These are phyloP conservation scores for Rhorus exstirpatorius DNA, from an alignment of 2,888 invertebrate genomes.

Conservation along the genomic window DNA sequence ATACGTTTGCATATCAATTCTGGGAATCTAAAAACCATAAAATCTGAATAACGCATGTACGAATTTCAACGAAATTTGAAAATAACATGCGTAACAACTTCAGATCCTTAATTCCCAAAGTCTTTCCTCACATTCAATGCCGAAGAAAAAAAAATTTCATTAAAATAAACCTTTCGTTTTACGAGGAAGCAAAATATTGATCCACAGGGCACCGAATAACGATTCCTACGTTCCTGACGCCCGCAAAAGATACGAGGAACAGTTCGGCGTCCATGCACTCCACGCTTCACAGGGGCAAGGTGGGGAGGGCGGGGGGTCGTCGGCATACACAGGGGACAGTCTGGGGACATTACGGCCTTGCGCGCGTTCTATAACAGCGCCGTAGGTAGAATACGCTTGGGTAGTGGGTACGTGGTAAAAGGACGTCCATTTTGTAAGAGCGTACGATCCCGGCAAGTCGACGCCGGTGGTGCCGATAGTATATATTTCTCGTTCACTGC, in stretches of 20 bases:
- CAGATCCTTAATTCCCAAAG: too few relatives aligned
- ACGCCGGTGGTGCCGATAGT: conserved; percentile 80
- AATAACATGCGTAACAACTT: too few relatives aligned
- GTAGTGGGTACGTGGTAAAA: conserved; percentile 52
- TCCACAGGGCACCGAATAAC: not conserved
- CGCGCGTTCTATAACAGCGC: conserved; percentile 62
- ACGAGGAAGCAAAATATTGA: not conserved
- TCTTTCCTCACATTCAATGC: too few relatives aligned
- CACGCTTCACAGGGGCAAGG: too few relatives aligned
- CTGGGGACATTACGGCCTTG: conserved; percentile 31
- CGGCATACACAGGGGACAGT: conserved; percentile 28
- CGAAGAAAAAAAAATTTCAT: too few relatives aligned
- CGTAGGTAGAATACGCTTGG: conserved; percentile 50
- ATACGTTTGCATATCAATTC: too few relatives aligned
- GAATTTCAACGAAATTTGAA: too few relatives aligned
- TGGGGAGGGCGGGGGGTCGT: too few relatives aligned
- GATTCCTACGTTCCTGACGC: conserved; percentile 6
- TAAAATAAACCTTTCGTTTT: too few relatives aligned
- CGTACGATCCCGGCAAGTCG: conserved; percentile 82
- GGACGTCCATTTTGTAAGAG: conserved; percentile 82
- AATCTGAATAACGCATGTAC: too few relatives aligned
- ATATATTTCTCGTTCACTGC: conserved; percentile 79
- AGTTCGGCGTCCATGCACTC: conserved; percentile 3
- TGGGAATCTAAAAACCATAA: too few relatives aligned
- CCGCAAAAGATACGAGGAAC: conserved; percentile 27